These are phyloP conservation scores for Macroglossus sobrinus DNA, from an alignment of 2,113 vertebrate genomes.

Conservation along the genomic window DNA sequence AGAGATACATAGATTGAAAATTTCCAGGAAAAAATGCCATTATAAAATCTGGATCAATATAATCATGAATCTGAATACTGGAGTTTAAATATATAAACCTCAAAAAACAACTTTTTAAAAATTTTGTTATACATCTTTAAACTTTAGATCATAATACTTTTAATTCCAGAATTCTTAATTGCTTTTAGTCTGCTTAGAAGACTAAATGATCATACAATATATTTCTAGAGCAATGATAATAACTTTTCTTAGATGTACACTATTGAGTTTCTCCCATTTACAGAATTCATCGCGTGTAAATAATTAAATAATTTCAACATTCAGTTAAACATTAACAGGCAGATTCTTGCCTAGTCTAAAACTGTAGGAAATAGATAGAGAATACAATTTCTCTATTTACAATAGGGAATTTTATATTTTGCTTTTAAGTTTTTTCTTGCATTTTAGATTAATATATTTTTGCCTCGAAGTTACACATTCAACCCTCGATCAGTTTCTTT, in stretches of 20 bases:
- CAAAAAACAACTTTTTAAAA: not conserved
- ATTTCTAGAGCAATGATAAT: constrained; percentile 15
- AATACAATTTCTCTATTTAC: constrained; percentile 29
- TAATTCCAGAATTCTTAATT: constrained; percentile 41
- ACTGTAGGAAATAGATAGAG: not conserved
- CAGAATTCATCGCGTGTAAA: not conserved
- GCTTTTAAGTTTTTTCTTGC: not conserved
- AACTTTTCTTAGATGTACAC: not conserved
- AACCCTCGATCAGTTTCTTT: not conserved
- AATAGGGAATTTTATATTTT: not conserved
- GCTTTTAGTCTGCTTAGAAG: not conserved
- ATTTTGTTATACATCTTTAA: not conserved
- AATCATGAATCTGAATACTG: constrained; percentile 19
- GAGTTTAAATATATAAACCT: not conserved
- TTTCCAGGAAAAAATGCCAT: not conserved
- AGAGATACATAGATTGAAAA: not conserved
- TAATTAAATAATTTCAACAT: not conserved
- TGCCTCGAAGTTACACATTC: not conserved
- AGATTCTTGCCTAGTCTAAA: constrained; percentile 21
- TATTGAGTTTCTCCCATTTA: constrained; percentile 2
- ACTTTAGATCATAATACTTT: not conserved
- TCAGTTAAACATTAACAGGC: constrained; percentile 7
- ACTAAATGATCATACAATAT: not conserved
- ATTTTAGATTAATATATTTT: not conserved
- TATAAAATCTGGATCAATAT: not conserved